Evolutionary conservation across 2,888 invertebrate species (phyloP).

Genomic region (Plusia festucae): DNA sequence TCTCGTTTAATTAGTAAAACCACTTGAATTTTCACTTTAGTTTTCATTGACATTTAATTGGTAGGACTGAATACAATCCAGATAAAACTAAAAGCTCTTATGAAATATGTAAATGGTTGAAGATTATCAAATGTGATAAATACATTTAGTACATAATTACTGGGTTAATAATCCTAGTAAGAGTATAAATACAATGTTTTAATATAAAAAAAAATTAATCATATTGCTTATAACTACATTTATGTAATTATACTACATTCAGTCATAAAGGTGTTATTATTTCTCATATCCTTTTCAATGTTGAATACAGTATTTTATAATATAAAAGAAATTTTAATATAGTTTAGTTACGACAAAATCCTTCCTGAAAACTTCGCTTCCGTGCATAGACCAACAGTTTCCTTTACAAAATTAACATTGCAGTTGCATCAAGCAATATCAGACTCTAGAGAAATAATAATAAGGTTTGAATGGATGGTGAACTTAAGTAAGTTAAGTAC

Average conservation of each 20-base stretch:
- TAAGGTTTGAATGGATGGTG: constrained; percentile 16
- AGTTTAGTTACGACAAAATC: constrained; percentile 64
- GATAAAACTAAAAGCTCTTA: background rate
- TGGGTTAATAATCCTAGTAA: no score
- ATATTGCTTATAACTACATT: no score
- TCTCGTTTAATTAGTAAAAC: background rate
- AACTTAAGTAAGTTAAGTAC: constrained; percentile 35
- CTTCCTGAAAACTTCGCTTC: constrained; percentile 59
- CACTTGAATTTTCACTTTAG: background rate
- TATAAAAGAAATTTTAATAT: constrained; percentile 41
- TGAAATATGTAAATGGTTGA: background rate
- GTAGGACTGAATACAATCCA: background rate
- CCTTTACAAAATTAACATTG: constrained; percentile 37
- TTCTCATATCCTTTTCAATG: constrained; percentile 58
- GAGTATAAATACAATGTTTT: no score
- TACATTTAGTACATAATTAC: no score
- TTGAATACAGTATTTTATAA: constrained; percentile 51
- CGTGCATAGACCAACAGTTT: constrained; percentile 64
- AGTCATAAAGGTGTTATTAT: background rate
- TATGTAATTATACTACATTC: background rate
- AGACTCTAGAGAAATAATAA: constrained; percentile 21
- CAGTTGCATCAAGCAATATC: constrained; percentile 33
- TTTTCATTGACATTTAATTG: background rate
- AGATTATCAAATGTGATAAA: no score
- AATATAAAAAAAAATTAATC: background rate